A percentile compares a stretch with the other conserved stretches of the same genome.
Evolutionary conservation across 2,797 vertebrate genomes (phyloP).

Genomic region (Tragopan temminckii): DNA sequence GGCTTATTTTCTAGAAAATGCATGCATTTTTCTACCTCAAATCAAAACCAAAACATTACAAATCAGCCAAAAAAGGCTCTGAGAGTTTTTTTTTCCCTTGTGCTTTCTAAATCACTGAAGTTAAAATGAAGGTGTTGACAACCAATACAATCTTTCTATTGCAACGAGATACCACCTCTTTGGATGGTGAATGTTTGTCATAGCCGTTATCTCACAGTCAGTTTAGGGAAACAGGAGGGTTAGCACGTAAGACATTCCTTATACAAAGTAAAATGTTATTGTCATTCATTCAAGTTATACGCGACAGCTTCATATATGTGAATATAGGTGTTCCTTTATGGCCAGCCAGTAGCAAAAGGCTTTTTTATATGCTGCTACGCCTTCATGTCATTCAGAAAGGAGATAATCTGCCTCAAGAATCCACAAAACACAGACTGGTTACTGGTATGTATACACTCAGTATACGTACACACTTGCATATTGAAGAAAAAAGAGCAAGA

Average conservation of each 20-base stretch:
- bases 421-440: neutral
- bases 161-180: neutral
- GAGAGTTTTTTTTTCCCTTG: neutral
- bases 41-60: neutral
- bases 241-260: neutral
- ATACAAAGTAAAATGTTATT: neutral
- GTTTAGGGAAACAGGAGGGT: neutral
- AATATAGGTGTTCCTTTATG: neutral
- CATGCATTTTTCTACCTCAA: neutral
- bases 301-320: neutral
- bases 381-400: neutral
- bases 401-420: neutral
- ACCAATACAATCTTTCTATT: neutral
- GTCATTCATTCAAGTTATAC: neutral
- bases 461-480: neutral
- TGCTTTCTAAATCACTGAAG: neutral
- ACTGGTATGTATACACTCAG: neutral
- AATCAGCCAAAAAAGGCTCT: neutral
- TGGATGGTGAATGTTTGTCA: neutral
- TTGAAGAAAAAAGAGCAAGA: neutral
- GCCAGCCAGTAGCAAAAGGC: neutral
- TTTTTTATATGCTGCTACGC: neutral
- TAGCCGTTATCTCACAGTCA: neutral
- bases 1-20: neutral
- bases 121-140: conserved; percentile 9